Evolutionary conservation across 1,140 invertebrate genomes (phyloP).

Genomic region (Potamilus streckersoni): DNA sequence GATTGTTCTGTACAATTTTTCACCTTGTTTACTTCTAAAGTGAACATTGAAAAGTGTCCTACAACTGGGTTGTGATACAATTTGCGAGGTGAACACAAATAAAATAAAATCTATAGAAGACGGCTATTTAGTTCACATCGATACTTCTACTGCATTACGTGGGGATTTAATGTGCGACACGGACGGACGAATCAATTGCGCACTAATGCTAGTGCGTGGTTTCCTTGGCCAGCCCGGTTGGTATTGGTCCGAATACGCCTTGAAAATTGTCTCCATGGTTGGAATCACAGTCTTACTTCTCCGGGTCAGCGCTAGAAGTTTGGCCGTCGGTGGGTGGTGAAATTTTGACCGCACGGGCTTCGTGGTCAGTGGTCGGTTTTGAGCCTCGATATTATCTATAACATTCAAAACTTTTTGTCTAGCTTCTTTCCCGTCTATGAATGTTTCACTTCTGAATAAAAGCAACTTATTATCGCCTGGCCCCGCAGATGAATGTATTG

Average conservation of each 20-base stretch:
- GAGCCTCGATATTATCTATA: constrained; percentile 42
- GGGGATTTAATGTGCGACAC: not conserved
- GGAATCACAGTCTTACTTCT: constrained; percentile 32
- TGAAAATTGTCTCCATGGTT: constrained; percentile 53
- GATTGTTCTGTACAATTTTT: too few species aligned
- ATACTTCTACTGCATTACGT: constrained; percentile 5
- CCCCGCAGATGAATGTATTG: constrained; percentile 17
- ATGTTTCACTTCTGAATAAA: constrained; percentile 37
- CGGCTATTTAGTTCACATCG: not conserved
- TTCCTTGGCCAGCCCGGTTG: constrained; percentile 48
- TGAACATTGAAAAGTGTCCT: too few species aligned
- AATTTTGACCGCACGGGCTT: constrained; percentile 25
- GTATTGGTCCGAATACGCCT: constrained; percentile 60
- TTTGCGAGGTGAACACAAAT: too few species aligned
- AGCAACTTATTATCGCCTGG: constrained; percentile 19
- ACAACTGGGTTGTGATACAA: too few species aligned
- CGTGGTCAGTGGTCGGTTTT: constrained; percentile 32
- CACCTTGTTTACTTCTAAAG: too few species aligned
- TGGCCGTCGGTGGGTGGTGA: constrained; percentile 46
- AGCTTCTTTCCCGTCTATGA: constrained; percentile 51
- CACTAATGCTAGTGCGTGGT: too few species aligned
- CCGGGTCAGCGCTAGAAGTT: constrained; percentile 38
- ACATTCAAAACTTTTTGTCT: constrained; percentile 48
- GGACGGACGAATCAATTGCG: too few species aligned
- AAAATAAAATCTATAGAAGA: too few species aligned